A percentile compares a stretch with the other conserved stretches of the same genome.
Evolutionary conservation across 2,888 invertebrate species (phyloP).

Genomic region (Calameuta idolon): DNA sequence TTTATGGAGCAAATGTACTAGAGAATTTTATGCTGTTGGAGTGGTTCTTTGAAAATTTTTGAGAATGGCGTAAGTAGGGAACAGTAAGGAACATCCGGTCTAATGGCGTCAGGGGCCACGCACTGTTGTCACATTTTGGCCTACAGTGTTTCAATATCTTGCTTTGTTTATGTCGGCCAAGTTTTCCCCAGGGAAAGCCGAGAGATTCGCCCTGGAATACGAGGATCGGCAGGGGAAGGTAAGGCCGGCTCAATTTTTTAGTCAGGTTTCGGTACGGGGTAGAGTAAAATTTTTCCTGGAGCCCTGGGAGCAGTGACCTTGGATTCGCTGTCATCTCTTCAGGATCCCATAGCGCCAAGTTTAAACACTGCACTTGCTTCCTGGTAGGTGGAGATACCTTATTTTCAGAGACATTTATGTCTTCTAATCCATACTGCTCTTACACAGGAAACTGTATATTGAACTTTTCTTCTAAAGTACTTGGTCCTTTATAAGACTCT

Average conservation of each 20-base stretch:
- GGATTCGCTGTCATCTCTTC: constrained; percentile 57
- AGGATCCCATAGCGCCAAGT: constrained; percentile 27
- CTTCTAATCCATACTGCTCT: no score
- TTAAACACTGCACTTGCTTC: constrained; percentile 19
- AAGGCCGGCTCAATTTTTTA: constrained; percentile 25
- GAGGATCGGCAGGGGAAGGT: constrained; percentile 28
- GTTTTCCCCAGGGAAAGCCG: constrained; percentile 30
- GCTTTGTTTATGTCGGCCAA: constrained; percentile 59
- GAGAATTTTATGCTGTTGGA: no score
- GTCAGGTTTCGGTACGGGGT: constrained; percentile 17
- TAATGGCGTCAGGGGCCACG: constrained; percentile 63
- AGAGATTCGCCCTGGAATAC: constrained; percentile 15
- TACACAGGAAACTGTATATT: no score
- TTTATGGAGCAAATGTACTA: no score
- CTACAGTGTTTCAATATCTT: constrained; percentile 67
- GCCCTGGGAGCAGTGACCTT: constrained; percentile 61
- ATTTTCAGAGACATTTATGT: no score
- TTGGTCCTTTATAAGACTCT: no score
- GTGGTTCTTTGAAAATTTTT: background rate
- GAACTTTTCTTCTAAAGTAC: no score
- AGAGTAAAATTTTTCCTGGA: constrained; percentile 40
- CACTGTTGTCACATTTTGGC: constrained; percentile 67
- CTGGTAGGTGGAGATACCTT: no score
- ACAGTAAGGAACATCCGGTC: constrained; percentile 54
- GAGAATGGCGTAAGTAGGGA: constrained; percentile 26